Evolutionary conservation across 2,113 vertebrate genomes (phyloP).

Genomic region (Pedetes capensis): DNA sequence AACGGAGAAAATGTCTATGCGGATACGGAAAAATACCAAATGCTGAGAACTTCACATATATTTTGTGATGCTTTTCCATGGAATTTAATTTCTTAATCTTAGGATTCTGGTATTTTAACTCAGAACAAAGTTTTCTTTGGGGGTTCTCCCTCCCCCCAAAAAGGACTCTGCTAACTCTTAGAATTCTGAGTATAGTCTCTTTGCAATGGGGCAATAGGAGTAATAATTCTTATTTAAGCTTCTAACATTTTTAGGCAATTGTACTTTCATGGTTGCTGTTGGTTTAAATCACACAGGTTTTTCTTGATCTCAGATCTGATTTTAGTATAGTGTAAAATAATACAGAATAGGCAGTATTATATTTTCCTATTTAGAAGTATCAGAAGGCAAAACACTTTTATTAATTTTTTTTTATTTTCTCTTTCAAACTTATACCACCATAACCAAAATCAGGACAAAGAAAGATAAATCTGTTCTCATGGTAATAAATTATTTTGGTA

Average conservation of each 20-base stretch:
- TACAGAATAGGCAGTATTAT: neutral
- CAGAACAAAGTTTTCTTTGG: neutral
- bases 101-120: constrained; percentile 24
- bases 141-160: too few relatives aligned
- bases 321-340: neutral
- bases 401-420: neutral
- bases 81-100: constrained; percentile 34
- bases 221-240: neutral
- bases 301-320: neutral
- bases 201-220: neutral
- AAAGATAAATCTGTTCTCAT: neutral
- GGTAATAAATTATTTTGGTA: neutral
- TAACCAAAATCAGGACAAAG: constrained; percentile 1
- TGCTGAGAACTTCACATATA: neutral
- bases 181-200: neutral
- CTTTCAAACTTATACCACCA: neutral
- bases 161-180: neutral
- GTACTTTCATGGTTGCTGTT: neutral
- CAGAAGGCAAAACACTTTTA: neutral
- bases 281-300: neutral
- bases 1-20: neutral
- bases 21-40: neutral
- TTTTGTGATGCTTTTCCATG: neutral
- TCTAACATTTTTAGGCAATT: constrained; percentile 14
- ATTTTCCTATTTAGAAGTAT: constrained; percentile 15